phyloP scores from a whole-genome alignment of 2,797 vertebrate species.

The Thripadectes ignobilis region DNA sequence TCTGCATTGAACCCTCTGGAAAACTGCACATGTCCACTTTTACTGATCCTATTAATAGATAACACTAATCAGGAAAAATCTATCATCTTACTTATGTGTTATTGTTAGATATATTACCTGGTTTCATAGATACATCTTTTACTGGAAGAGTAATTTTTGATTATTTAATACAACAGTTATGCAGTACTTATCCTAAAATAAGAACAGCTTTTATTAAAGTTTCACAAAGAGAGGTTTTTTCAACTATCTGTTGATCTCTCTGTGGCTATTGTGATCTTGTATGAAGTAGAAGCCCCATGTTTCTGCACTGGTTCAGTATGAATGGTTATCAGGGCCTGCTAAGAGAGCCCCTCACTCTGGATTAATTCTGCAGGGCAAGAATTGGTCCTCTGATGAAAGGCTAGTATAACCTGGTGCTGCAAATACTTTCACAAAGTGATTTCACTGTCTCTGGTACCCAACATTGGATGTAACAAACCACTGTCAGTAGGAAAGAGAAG shows the following conservation, averaged over 20 bases:
- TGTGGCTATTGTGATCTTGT: not conserved
- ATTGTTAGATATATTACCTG: not conserved
- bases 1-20: not conserved
- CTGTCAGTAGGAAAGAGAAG: not conserved
- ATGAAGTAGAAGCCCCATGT: not conserved
- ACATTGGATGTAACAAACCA: accelerated
- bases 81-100: not conserved
- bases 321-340: not conserved
- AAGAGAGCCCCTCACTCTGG: not conserved
- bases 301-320: not conserved
- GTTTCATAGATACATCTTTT: not conserved
- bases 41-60: not conserved
- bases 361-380: not conserved
- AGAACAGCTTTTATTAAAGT: not conserved
- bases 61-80: not conserved
- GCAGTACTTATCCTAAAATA: not conserved
- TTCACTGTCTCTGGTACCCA: not conserved
- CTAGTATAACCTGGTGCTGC: not conserved
- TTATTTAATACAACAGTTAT: not conserved
- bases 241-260: not conserved
- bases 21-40: not conserved
- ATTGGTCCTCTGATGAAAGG: not conserved
- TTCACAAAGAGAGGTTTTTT: not conserved
- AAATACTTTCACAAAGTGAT: not conserved
- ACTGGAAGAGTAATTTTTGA: not conserved